phyloP scores from a whole-genome alignment of 2,888 invertebrate genomes.

The Thecophora atra region DNA sequence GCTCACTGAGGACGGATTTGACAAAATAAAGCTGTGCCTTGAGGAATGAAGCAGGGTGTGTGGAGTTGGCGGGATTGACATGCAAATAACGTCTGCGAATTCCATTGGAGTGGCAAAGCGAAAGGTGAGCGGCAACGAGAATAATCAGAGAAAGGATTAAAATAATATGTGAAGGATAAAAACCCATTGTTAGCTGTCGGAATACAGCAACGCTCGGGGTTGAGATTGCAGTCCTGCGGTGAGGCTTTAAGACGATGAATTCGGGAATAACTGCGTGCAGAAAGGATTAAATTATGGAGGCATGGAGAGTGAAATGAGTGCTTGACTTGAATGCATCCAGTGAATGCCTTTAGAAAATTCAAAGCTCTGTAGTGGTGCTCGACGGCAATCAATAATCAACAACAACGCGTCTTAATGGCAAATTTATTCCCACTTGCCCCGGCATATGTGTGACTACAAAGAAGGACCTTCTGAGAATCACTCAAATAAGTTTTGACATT shows the following conservation, averaged over 20 bases:
- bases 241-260: slow-evolving; percentile 23
- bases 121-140: background rate
- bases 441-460: background rate
- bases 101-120: background rate
- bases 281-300: slow-evolving; percentile 32
- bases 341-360: background rate
- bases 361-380: background rate
- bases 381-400: slow-evolving; percentile 18
- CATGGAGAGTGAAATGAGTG: background rate
- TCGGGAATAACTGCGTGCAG: slow-evolving; percentile 29
- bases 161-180: slow-evolving; percentile 36
- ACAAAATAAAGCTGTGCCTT: background rate
- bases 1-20: background rate
- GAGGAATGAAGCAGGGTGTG: background rate
- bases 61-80: background rate
- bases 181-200: slow-evolving; percentile 4
- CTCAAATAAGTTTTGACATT: slow-evolving; percentile 30
- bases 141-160: slow-evolving; percentile 28
- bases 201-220: too few species aligned
- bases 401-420: background rate
- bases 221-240: background rate
- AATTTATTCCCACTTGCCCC: background rate
- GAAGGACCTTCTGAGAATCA: slow-evolving; percentile 10
- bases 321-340: slow-evolving; percentile 12
- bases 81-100: background rate